Conservation (phyloP, 2,113 vertebrate species). For the Oryzias celebensis region DNA sequence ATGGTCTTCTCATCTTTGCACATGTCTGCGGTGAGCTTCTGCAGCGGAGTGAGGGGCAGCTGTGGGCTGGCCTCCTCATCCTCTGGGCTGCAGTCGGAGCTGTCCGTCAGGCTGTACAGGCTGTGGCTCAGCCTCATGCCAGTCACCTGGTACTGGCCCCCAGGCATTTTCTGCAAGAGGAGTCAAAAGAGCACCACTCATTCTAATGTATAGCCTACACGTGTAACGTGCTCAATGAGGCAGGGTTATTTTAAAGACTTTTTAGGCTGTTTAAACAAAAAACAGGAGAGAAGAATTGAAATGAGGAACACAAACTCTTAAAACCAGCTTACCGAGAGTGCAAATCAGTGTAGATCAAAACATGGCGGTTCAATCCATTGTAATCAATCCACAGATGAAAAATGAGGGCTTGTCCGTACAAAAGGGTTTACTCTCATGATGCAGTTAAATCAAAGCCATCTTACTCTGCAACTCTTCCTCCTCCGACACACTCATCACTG, state of each 20-base stretch:
- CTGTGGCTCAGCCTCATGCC: constrained; percentile 41
- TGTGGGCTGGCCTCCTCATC: constrained; percentile 56
- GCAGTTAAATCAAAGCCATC: neutral
- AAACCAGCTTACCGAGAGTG: constrained; percentile 50
- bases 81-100: constrained; percentile 60
- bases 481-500: neutral
- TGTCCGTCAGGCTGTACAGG: constrained; percentile 78
- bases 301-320: neutral
- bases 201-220: too few relatives aligned
- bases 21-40: constrained; percentile 88
- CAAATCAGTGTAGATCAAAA: constrained; percentile 23
- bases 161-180: constrained; percentile 51
- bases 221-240: too few relatives aligned
- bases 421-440: constrained; percentile 5
- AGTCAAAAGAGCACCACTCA: constrained; percentile 3
- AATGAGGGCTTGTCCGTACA: neutral
- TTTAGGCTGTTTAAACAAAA: too few relatives aligned
- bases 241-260: too few relatives aligned
- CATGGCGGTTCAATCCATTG: constrained; percentile 1
- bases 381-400: neutral
- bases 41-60: constrained; percentile 80
- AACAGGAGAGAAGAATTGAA: neutral
- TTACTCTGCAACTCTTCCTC: neutral
- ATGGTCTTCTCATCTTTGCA: constrained; percentile 86
- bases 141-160: constrained; percentile 38